A percentile compares a stretch with the other conserved stretches of the same genome.
phyloP scores from a whole-genome alignment of 2,888 invertebrate species.

The Ganaspis brasiliensis region DNA sequence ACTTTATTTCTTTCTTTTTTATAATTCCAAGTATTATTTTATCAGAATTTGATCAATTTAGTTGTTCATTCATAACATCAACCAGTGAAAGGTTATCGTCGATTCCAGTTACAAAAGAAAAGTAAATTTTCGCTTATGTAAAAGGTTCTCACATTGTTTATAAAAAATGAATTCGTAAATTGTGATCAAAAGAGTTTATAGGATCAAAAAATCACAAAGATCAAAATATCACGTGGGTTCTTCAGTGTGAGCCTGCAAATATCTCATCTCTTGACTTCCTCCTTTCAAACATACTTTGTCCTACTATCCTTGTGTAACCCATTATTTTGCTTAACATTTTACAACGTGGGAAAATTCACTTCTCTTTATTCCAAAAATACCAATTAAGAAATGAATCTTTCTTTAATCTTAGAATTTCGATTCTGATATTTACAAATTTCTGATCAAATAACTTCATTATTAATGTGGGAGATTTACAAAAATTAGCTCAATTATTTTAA shows the following conservation, averaged over 20 bases:
- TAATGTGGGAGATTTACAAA: too few species aligned
- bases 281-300: constrained; percentile 34
- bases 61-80: constrained; percentile 9
- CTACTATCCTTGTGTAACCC: not conserved
- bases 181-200: not conserved
- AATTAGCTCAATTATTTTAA: too few species aligned
- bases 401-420: not conserved
- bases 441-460: too few species aligned
- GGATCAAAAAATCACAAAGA: not conserved
- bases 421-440: too few species aligned
- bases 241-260: constrained; percentile 18
- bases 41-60: not conserved
- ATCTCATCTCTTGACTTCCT: constrained; percentile 38
- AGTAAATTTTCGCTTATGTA: constrained; percentile 1
- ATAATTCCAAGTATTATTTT: too few species aligned
- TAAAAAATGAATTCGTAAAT: not conserved
- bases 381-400: not conserved
- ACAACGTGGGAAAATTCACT: constrained; percentile 11
- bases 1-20: too few species aligned
- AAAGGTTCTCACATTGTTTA: constrained; percentile 6
- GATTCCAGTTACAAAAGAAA: not conserved
- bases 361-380: not conserved
- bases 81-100: constrained; percentile 5
- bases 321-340: constrained; percentile 27
- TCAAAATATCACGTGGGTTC: not conserved